Conservation (phyloP, 2,113 vertebrate species). For the Sigmodon hispidus region DNA sequence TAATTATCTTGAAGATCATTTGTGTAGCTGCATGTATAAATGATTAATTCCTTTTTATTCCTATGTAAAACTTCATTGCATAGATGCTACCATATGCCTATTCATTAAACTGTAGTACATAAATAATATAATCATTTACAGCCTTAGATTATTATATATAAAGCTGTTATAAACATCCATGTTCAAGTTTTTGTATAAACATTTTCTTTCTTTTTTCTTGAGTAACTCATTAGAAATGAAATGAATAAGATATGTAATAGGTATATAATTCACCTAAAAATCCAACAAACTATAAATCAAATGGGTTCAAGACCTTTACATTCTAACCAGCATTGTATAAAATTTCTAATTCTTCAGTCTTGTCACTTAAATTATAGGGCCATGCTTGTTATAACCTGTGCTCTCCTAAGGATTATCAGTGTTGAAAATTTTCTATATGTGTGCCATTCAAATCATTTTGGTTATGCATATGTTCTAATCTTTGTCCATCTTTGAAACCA, state of each 20-base stretch:
- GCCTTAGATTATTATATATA: neutral
- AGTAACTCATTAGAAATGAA: neutral
- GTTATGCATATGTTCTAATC: neutral
- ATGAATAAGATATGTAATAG: neutral
- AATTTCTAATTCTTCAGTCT: neutral
- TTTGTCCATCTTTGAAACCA: neutral
- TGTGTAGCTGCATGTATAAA: neutral
- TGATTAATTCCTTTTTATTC: neutral
- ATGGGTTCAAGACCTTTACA: neutral
- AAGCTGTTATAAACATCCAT: neutral
- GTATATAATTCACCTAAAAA: slow-evolving; percentile 13
- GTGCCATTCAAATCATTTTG: neutral
- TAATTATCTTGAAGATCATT: neutral
- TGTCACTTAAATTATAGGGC: neutral
- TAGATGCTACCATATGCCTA: neutral
- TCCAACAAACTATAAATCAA: slow-evolving; percentile 24
- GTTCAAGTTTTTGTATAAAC: neutral
- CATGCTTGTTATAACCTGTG: neutral
- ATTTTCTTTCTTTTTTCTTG: neutral
- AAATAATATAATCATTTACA: neutral
- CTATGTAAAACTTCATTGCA: neutral
- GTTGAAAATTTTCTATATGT: neutral
- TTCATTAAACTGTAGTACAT: neutral
- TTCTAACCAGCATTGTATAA: neutral
- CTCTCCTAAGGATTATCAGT: neutral